A percentile compares a stretch with the other conserved stretches of the same genome.
Evolutionary conservation across 2,888 invertebrate genomes (phyloP).

Genomic region (Eudiplozoon nipponicum): DNA sequence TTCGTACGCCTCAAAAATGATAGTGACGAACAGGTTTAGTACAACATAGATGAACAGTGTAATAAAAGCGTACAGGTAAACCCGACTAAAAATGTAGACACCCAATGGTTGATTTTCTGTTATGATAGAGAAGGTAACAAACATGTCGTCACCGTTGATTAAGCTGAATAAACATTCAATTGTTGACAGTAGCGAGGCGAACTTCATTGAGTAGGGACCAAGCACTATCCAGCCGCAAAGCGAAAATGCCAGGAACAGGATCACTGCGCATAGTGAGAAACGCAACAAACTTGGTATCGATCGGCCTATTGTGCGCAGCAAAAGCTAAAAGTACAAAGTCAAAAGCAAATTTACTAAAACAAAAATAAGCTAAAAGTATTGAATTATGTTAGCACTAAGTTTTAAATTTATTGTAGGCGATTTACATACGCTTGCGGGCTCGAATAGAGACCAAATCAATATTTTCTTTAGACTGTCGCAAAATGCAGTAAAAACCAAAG

Average conservation of each 20-base stretch:
- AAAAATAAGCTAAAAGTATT: too few relatives aligned
- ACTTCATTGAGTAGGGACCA: constrained; percentile 82
- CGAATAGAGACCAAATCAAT: too few relatives aligned
- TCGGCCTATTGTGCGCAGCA: constrained; percentile 67
- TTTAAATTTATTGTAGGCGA: too few relatives aligned
- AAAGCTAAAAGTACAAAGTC: constrained; percentile 31
- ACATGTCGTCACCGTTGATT: constrained; percentile 96
- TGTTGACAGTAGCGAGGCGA: constrained; percentile 34
- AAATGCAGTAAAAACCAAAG: too few relatives aligned
- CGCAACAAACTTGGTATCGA: constrained; percentile 71
- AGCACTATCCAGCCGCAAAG: constrained; percentile 92
- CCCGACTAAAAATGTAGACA: constrained; percentile 41
- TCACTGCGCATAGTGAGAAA: constrained; percentile 59
- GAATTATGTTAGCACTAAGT: too few relatives aligned
- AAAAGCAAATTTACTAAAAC: too few relatives aligned
- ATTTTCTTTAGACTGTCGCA: too few relatives aligned
- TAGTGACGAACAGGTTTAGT: constrained; percentile 74
- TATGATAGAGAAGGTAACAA: constrained; percentile 79
- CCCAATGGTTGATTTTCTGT: constrained; percentile 38
- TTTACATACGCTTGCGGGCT: too few relatives aligned
- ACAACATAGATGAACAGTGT: constrained; percentile 86
- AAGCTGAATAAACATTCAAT: constrained; percentile 82
- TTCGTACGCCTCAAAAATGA: constrained; percentile 94
- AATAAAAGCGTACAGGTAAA: constrained; percentile 76
- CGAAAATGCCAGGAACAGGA: constrained; percentile 74